These are phyloP conservation scores for Odontophorus gujanensis DNA, from an alignment of 2,113 vertebrate species.

Conservation along the genomic window DNA sequence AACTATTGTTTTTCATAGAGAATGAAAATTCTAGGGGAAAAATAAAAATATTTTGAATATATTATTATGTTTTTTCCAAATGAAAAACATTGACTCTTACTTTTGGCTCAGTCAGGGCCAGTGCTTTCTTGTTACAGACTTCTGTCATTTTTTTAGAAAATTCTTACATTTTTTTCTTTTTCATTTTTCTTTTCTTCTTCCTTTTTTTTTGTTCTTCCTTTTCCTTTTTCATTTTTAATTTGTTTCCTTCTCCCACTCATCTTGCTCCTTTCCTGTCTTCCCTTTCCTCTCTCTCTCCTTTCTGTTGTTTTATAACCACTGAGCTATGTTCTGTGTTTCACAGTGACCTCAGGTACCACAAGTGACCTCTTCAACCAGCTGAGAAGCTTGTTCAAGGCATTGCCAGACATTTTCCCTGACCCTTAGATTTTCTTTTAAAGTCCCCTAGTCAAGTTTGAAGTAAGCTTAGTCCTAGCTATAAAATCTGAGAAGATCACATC, in stretches of 20 bases:
- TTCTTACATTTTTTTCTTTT: background rate
- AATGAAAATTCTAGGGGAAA: background rate
- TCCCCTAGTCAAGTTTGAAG: background rate
- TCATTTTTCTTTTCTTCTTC: background rate
- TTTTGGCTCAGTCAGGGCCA: background rate
- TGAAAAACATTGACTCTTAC: background rate
- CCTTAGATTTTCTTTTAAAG: slow-evolving; percentile 19
- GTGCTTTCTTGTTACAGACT: background rate
- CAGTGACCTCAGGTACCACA: background rate
- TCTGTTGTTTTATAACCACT: background rate
- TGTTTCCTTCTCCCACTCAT: fast-evolving
- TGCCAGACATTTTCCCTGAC: background rate
- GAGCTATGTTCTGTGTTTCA: background rate
- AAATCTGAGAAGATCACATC: slow-evolving; percentile 27
- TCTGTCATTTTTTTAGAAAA: background rate
- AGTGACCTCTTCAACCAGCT: background rate
- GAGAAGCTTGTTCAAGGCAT: background rate
- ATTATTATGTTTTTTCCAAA: background rate
- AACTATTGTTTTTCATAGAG: background rate
- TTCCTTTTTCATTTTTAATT: too few relatives aligned
- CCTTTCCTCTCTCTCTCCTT: background rate
- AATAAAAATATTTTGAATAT: background rate
- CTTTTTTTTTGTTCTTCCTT: too few relatives aligned
- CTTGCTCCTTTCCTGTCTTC: too few relatives aligned
- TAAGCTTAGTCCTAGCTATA: background rate